Evolutionary conservation across 2,113 vertebrate genomes (phyloP), one percentile per base, ranked within the genome.

Genomic region (Sialia sialis): DNA sequence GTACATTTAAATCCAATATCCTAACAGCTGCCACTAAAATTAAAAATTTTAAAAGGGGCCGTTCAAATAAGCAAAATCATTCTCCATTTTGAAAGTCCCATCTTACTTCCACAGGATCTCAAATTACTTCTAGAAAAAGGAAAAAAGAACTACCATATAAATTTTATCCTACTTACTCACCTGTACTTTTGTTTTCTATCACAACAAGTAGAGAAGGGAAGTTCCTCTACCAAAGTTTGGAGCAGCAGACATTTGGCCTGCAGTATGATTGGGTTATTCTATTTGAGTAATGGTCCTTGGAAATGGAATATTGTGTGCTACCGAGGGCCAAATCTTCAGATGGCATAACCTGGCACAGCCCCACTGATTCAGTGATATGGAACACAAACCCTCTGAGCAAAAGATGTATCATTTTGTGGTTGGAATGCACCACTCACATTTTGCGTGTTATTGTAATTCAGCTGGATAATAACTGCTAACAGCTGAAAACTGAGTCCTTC

Each of bases 231-330:
- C 25, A 12, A 94, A 87, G 39, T 76, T 60, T 16, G 34, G 25
- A 0, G 0, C 8, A 29, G 44, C 16, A 84, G 49, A 49, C 10
- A 16, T 72, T 90, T 92, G 60, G 76, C 27, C 52, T 81, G 52
- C 26, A 15, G 21, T 4, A 2, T 54, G 67, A 89, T 39, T 46
- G 48, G 38, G 34, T 69, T 82, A 89, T 87, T 91, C 41, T 60
- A 41, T 92, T 72, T 79, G 81, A 89, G 62, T 69, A 87, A 92
- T 58, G 49, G 89, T n/a, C 44, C 81, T 82, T 95, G 84, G 84
- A 95, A 95, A 79, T 9, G 60, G 81, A 85, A 43, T 67, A 34
- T 16, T 84, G 16, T 51, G 39, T 77, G 81, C 44, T 70, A 34
- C 51, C 27, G 46, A 75, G 38, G 80, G 52, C 66, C 91, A 92